Conservation (phyloP, 2,888 invertebrate genomes). For the Prosapia bicincta region DNA sequence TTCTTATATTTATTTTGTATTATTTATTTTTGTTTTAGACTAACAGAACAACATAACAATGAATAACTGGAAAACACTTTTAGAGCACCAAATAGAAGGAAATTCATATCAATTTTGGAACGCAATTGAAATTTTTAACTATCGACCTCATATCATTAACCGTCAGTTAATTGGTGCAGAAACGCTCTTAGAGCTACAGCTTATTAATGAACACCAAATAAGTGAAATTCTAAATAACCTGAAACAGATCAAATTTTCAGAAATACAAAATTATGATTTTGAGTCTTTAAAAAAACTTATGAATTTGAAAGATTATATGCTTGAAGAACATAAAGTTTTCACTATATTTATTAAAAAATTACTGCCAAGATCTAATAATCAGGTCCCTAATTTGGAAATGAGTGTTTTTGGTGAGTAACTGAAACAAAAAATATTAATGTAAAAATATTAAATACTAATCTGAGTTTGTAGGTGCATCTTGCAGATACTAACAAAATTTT, state of each 20-base stretch:
- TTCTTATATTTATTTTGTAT: no score
- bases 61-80: background rate
- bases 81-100: background rate
- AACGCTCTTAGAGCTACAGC: conserved; percentile 20
- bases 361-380: background rate
- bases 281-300: background rate
- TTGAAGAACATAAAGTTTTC: background rate
- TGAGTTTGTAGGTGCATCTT: no score
- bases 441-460: no score
- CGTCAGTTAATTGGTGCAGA: conserved; percentile 61
- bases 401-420: background rate
- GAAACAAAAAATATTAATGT: no score
- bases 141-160: conserved; percentile 69
- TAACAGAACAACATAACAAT: background rate
- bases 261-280: background rate
- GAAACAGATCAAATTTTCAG: background rate
- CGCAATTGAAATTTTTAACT: conserved; percentile 58
- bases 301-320: background rate
- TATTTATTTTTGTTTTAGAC: background rate
- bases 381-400: background rate
- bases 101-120: conserved; percentile 57
- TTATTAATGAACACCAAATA: background rate
- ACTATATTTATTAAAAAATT: conserved; percentile 4
- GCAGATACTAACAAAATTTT: no score
- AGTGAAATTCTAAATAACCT: background rate